phyloP scores from a whole-genome alignment of 2,888 invertebrate species.

The Hypercompe scribonia region DNA sequence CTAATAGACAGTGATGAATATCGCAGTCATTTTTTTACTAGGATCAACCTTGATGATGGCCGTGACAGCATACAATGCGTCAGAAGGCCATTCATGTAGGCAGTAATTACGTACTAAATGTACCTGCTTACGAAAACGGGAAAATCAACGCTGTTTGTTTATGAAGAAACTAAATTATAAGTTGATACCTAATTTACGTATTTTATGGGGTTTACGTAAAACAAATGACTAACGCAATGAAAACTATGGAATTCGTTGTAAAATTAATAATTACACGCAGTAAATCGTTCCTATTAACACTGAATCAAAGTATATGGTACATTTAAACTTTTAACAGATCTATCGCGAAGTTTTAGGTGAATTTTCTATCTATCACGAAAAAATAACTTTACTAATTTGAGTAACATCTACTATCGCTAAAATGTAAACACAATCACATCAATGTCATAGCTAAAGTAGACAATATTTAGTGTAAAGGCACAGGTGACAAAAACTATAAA shows the following conservation, averaged over 20 bases:
- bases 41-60: conserved; percentile 44
- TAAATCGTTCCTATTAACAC: neutral
- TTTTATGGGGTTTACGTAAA: neutral
- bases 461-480: neutral
- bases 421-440: neutral
- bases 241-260: neutral
- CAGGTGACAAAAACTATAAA: too few species aligned
- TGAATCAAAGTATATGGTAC: neutral
- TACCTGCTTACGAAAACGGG: conserved; percentile 8
- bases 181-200: neutral
- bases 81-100: conserved; percentile 18
- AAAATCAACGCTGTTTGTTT: conserved; percentile 32
- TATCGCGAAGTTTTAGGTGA: too few species aligned
- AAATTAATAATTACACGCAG: neutral
- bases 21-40: conserved; percentile 38
- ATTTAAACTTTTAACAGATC: neutral
- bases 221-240: neutral
- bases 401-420: neutral
- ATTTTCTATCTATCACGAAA: neutral
- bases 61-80: conserved; percentile 37
- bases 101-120: conserved; percentile 14
- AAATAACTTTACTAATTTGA: neutral
- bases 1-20: conserved; percentile 32
- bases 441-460: neutral
- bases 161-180: conserved; percentile 25